Base-by-base conservation (phyloP, 1,140 invertebrate genomes). In the Drosophila virilis region DNA sequence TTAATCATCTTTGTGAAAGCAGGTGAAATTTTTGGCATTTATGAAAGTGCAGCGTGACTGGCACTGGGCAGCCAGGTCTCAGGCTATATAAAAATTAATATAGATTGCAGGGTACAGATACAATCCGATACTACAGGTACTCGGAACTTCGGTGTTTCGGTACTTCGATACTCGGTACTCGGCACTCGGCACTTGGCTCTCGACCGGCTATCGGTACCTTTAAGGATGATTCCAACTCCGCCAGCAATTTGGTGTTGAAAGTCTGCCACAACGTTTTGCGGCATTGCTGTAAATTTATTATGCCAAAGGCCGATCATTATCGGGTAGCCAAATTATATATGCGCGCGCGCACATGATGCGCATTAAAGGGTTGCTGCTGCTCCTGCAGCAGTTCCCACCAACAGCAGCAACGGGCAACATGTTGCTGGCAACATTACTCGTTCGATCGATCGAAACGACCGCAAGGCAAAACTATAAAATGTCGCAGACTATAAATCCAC, bases 281-380 rank as follows among this genome's bases (percentile, higher is more conserved):
- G 68, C 69, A 77, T 66, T 84, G 76, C 74, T 85, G 84, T 84
- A 70, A 89, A 88, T 88, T 88, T 88, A 90, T 89, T 90, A 90
- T 91, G 88, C 88, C 88, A 88, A 91, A 90, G 88, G 88, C 83
- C 88, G 88, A 90, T 90, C 88, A 91, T 90, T 90, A 90, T 90
- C 88, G 88, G 88, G 84, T 89, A 89, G 84, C 84, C 80, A 89
- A 89, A 89, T 89, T 89, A 89, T 89, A 89, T 89, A 89, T 89
- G 84, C 86, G 84, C 84, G 85, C 84, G 84, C 85, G 85, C 84
- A 89, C 85, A 90, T 89, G 80, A 89, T 89, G 84, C 71, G 84
- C 84, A 89, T 90, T 84, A 89, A 89, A 77, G 78, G 78, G 74
- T 67, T 66, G 61, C 42, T 66, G 38, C 33, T 64, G 66, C 38